Conservation (phyloP, 2,888 invertebrate genomes). For the Eilema griseolum region DNA sequence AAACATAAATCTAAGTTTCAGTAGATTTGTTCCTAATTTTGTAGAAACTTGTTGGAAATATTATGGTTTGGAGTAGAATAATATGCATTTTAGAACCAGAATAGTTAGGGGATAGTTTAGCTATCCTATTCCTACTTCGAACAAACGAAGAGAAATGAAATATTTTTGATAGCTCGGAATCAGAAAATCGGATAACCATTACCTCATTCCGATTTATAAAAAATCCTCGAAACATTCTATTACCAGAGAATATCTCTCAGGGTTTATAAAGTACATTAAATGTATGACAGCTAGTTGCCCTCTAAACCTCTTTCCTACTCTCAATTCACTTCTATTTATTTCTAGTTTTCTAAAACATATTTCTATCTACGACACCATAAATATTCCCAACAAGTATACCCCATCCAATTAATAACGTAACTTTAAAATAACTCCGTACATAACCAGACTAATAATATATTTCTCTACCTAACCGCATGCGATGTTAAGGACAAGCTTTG, state of each 20-base stretch:
- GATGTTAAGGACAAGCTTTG: constrained; percentile 72
- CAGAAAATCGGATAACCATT: too few species aligned
- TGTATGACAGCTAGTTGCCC: too few species aligned
- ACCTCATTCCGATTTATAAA: too few species aligned
- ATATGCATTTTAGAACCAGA: too few species aligned
- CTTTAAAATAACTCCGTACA: constrained; percentile 2
- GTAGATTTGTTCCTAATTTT: constrained; percentile 6
- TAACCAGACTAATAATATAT: constrained; percentile 29
- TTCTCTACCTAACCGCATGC: constrained; percentile 71
- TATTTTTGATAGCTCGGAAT: too few species aligned
- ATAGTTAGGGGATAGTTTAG: too few species aligned
- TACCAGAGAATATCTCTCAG: too few species aligned
- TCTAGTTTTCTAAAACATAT: not conserved
- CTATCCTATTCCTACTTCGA: too few species aligned
- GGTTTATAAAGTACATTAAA: too few species aligned
- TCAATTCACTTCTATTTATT: not conserved
- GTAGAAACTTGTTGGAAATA: constrained; percentile 16
- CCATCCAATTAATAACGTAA: not conserved
- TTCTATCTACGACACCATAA: not conserved
- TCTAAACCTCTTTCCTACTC: not conserved
- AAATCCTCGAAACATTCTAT: too few species aligned
- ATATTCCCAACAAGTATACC: constrained; percentile 10
- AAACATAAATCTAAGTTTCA: constrained; percentile 18
- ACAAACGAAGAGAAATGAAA: too few species aligned
- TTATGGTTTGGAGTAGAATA: not conserved